Evolutionary conservation across 2,797 vertebrate species (phyloP), one percentile per base, ranked within the genome.

Genomic region (Phrynocephalus vlangalii): DNA sequence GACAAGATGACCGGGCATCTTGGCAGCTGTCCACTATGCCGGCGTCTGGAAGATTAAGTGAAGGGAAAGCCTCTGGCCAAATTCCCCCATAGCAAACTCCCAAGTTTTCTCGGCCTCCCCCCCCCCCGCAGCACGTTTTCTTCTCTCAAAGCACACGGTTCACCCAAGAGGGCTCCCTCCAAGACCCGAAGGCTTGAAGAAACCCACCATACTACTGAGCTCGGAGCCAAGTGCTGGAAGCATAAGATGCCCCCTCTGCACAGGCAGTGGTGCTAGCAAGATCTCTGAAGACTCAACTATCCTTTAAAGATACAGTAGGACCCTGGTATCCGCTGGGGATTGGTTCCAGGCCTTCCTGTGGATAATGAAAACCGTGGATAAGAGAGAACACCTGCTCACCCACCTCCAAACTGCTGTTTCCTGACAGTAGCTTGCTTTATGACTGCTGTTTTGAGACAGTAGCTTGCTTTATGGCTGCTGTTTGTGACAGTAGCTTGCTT

Each of bases 1-100:
- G 92, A 91, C 91, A 93, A 87, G 92, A 92, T 92, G 94, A 94
- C 93, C 94, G 92, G 94, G 93, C 92, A 94, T 11, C 3, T 86
- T 95, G 93, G 94, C 93, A 11, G 86, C 60, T 33, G 0, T 94
- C 93, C 94, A 91, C 10, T 0, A 91, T 50, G 63, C 83, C 93
- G 93, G 94, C 93, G 92, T 94, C 95, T 91, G 91, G 0, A 5
- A 91, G 91, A 88, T 67, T 50, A 88, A 10, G 8, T 0, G 26
- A 60, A 86, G 90, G 10, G 13, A 90, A 75, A 89, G 73, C 78
- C 93, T 86, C 0, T 4, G 88, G 91, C 68, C 24, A 92, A 91
- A 88, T 82, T 89, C 84, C 83, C 50, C 67, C 87, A 85, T 72
- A 1, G 22, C 73, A 6, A 28, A 38, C 28, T 88, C 26, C 0